Evolutionary conservation across 2,797 vertebrate species (phyloP).

Genomic region (Capromys pilorides): DNA sequence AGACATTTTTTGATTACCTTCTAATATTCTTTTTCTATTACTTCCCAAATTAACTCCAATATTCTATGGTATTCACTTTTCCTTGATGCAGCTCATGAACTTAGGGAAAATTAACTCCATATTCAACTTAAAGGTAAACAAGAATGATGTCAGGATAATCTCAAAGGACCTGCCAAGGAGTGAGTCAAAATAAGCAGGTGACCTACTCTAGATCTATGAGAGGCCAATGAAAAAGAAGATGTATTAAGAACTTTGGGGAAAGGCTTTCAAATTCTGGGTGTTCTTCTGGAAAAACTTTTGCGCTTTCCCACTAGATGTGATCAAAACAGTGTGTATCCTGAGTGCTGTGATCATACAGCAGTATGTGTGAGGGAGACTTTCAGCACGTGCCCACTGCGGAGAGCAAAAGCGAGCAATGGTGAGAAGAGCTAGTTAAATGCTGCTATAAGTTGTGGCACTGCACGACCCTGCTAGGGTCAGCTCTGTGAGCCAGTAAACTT

Average conservation of each 20-base stretch:
- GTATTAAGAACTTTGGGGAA: background rate
- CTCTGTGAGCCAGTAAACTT: background rate
- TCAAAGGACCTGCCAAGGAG: background rate
- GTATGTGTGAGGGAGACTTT: background rate
- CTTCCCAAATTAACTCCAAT: background rate
- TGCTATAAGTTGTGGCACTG: background rate
- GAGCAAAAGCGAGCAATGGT: background rate
- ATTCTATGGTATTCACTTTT: background rate
- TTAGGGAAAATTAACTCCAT: background rate
- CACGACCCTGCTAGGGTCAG: background rate
- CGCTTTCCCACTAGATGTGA: background rate
- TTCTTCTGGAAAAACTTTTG: constrained; percentile 29
- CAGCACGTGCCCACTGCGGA: background rate
- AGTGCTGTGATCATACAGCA: background rate
- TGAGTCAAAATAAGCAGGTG: constrained; percentile 5
- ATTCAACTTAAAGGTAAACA: background rate
- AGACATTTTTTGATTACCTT: background rate
- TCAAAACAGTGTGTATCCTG: background rate
- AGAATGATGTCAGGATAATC: background rate
- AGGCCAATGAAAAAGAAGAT: background rate
- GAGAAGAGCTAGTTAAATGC: background rate
- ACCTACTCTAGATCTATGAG: background rate
- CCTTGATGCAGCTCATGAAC: background rate
- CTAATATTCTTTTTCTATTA: background rate
- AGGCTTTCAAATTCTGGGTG: constrained; percentile 25